These are phyloP conservation scores for Pantelozetes paolii DNA, from an alignment of 2,888 invertebrate species.

Conservation along the genomic window DNA sequence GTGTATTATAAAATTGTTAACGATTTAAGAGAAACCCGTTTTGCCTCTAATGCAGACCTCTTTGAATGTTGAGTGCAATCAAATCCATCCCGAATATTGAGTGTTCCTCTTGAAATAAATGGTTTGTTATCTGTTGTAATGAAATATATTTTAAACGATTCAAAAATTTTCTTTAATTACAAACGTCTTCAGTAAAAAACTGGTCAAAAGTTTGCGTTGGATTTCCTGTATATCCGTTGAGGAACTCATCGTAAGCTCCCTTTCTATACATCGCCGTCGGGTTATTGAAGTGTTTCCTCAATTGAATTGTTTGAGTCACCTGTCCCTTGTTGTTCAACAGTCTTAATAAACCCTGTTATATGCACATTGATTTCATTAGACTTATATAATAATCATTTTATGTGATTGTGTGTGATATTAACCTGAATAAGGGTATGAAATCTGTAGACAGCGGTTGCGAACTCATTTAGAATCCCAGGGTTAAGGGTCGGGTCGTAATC, in stretches of 20 bases:
- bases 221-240: slow-evolving; percentile 55
- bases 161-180: neutral
- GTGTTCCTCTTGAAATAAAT: slow-evolving; percentile 75
- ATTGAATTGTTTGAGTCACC: slow-evolving; percentile 32
- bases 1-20: too few species aligned
- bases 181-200: slow-evolving; percentile 52
- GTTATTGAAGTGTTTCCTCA: slow-evolving; percentile 50
- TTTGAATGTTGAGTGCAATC: slow-evolving; percentile 70
- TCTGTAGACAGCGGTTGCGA: slow-evolving; percentile 76
- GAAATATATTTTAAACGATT: slow-evolving; percentile 33
- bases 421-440: slow-evolving; percentile 78
- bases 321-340: slow-evolving; percentile 41
- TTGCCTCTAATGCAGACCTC: slow-evolving; percentile 58
- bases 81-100: slow-evolving; percentile 71
- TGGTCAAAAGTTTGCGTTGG: slow-evolving; percentile 54
- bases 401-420: neutral
- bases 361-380: neutral
- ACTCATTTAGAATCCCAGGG: slow-evolving; percentile 72
- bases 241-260: slow-evolving; percentile 53
- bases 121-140: slow-evolving; percentile 66
- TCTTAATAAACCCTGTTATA: slow-evolving; percentile 3
- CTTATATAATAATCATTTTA: neutral
- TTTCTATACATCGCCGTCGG: slow-evolving; percentile 55
- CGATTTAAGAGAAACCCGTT: too few species aligned
- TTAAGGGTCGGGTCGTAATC: slow-evolving; percentile 68